These are phyloP conservation scores for Branchinecta sandiegonensis DNA, from an alignment of 2,888 invertebrate species.

Conservation along the genomic window DNA sequence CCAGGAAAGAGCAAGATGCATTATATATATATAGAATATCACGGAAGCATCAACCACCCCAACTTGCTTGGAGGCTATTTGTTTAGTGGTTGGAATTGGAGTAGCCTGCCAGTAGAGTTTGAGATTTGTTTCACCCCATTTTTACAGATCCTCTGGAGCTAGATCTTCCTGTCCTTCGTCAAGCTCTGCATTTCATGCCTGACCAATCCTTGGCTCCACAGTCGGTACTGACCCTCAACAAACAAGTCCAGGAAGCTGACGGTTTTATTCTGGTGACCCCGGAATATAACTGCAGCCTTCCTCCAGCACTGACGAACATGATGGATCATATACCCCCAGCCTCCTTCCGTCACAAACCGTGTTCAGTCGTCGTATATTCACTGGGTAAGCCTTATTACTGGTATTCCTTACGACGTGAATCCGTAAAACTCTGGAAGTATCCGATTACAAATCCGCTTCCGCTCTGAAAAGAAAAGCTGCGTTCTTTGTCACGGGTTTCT, in stretches of 20 bases:
- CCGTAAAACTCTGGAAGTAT: no score
- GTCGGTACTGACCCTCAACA: conserved; percentile 29
- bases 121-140: background rate
- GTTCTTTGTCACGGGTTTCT: no score
- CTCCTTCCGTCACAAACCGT: conserved; percentile 32
- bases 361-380: conserved; percentile 31
- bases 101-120: background rate
- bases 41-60: no score
- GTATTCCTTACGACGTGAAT: background rate
- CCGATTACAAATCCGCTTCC: no score
- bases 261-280: conserved; percentile 34
- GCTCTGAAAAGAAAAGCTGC: no score
- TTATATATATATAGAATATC: no score
- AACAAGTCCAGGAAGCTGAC: conserved; percentile 32
- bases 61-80: no score
- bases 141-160: conserved; percentile 33
- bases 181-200: conserved; percentile 31
- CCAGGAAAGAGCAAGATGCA: no score
- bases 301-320: conserved; percentile 36
- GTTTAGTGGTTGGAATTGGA: no score
- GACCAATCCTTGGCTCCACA: conserved; percentile 29
- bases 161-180: conserved; percentile 31
- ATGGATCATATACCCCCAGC: conserved; percentile 35
- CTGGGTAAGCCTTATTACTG: conserved; percentile 28
- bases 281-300: conserved; percentile 35